Evolutionary conservation across 2,888 invertebrate species (phyloP), one percentile per base, ranked within the genome.

Genomic region (Agrochola litura): DNA sequence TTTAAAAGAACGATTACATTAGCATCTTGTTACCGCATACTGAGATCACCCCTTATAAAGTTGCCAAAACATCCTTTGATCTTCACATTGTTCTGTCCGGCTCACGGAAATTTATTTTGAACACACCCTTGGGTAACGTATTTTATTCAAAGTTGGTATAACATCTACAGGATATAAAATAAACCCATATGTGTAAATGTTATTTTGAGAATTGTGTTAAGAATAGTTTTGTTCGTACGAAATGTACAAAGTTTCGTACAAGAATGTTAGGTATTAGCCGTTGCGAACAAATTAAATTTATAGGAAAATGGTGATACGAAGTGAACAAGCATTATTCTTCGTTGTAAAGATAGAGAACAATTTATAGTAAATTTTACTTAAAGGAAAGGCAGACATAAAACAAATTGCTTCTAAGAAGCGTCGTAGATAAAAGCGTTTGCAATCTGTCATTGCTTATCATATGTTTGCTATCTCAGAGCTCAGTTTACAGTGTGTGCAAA

Each of bases 21-120:
- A 92, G 91, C 93, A 93, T 94, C 91, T 92, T 92, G 91, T 92
- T 92, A 92, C 88, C 90, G 87, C 91, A 91, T 90, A 89, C 89
- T 90, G 86, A 91, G 91, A 90, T 90, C 91, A 91, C 91, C 93
- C 94, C 91, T 91, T 89, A 89, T 89, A 92, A 86, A 91, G 89
- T 92, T 92, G 91, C 90, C 89, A 93, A 94, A 94, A 93, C 91
- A 93, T 94, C 92, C 93, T 95, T 88, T 88, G 88, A 88, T 88
- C 86, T 88, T 93, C 93, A 93, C 93, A 93, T 93, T 90, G 90
- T 93, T 95, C 94, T 94, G 93, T 94, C 93, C 95, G 94, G 93
- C 94, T 93, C 87, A 89, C 86, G 90, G 85, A 93, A 94, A 95
- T 93, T 93, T 93, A 91, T 88, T 87, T 87, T 72, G 81, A 81